Evolutionary conservation across 2,888 invertebrate species (phyloP), one percentile per base, ranked within the genome.

Genomic region (Eurytoma californica): DNA sequence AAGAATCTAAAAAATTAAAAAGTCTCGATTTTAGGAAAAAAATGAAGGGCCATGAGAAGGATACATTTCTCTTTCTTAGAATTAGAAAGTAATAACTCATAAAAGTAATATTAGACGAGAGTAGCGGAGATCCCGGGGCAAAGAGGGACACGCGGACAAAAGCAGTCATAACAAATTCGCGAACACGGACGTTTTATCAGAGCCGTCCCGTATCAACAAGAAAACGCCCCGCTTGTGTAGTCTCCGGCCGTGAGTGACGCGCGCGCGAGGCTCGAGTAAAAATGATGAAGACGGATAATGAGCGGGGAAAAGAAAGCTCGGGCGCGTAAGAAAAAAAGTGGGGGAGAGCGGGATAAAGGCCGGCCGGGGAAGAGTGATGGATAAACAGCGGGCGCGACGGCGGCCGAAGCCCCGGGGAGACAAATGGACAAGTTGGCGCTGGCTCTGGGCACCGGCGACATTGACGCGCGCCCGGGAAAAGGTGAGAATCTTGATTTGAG

Each of bases 401-500:
- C 18, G 13, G 18, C 28, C n/a, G 66, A 28, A 70, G 65, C 30
- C 18, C 20, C 30, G 24, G 3, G 16, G 66, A 72, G 69, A 73
- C 74, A 67, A 73, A 39, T 70, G 75, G 73, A 65, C 55, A 66
- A 53, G 68, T 53, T 68, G 67, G 16, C 63, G 28, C 13, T 16
- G 24, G 53, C 53, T 39, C n/a, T 13, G 16, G 47, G 20, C 20
- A 3, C 39, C 18, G 61, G 4, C n/a, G 39, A 65, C 63, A 67
- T 30, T 57, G 79, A 67, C 49, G 74, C 18, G 72, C 47, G 72
- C 16, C 75, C 65, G 9, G 83, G 84, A 85, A 85, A 84, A 84
- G 86, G 85, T 84, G 86, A 87, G 84, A 86, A 86, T 87, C 87
- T 86, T 85, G 87, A 87, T 86, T 86, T 86, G 86, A 86, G 84